Conservation (phyloP, 2,888 invertebrate species). For the Nomada fabriciana region DNA sequence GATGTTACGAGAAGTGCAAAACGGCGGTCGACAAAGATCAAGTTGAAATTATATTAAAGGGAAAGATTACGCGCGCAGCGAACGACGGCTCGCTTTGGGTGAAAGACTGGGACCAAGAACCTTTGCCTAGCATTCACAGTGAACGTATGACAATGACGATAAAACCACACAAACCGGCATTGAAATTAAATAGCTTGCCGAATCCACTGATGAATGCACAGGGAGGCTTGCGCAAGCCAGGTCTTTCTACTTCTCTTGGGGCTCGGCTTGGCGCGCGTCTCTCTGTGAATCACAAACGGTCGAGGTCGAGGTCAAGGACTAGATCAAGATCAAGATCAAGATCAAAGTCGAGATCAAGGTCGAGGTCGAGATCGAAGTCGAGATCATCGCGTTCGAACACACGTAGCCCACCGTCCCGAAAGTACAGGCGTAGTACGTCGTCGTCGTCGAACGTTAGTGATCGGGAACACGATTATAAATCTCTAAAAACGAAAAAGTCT, state of each 20-base stretch:
- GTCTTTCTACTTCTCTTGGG: slow-evolving; percentile 87
- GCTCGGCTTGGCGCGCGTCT: slow-evolving; percentile 86
- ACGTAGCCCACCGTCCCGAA: slow-evolving; percentile 80
- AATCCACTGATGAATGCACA: slow-evolving; percentile 70
- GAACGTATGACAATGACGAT: slow-evolving; percentile 89
- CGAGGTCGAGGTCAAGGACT: slow-evolving; percentile 77
- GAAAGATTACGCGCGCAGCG: slow-evolving; percentile 96
- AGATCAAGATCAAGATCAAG: slow-evolving; percentile 79
- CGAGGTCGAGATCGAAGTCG: slow-evolving; percentile 81
- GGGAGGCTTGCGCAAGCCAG: slow-evolving; percentile 82
- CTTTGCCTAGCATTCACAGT: slow-evolving; percentile 94
- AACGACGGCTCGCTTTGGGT: slow-evolving; percentile 94
- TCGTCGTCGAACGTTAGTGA: slow-evolving; percentile 80
- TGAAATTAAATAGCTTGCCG: slow-evolving; percentile 72
- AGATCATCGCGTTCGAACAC: slow-evolving; percentile 83
- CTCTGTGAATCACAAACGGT: slow-evolving; percentile 80
- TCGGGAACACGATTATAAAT: slow-evolving; percentile 80
- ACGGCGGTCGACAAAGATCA: slow-evolving; percentile 96
- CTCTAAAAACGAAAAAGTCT: slow-evolving; percentile 77
- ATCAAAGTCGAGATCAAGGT: slow-evolving; percentile 69
- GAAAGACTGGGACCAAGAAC: slow-evolving; percentile 97
- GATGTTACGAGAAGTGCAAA: slow-evolving; percentile 96
- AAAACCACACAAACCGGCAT: slow-evolving; percentile 86
- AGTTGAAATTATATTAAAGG: slow-evolving; percentile 97
- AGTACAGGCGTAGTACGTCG: slow-evolving; percentile 81